Evolutionary conservation across 2,888 invertebrate genomes (phyloP), one percentile per base, ranked within the genome.

Genomic region (Xanthorhoe spadicearia): DNA sequence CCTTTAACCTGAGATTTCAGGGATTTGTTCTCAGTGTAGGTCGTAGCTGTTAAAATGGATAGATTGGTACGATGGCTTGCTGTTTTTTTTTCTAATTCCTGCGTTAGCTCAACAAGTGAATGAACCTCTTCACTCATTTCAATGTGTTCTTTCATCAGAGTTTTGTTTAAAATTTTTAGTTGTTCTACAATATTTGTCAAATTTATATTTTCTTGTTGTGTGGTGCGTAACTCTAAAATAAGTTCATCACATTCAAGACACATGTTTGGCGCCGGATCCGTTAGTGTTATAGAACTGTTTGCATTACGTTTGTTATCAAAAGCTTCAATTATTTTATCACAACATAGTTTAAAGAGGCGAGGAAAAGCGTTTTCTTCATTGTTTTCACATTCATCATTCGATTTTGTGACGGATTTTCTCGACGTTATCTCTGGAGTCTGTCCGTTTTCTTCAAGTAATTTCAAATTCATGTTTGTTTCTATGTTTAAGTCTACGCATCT

Each of bases 41-140:
- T 89, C 18, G 91, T 93, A 35, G 93, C 92, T 38, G 90, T 90
- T 70, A 92, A 79, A 35, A 90, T 92, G 2, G 88, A 89, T 5
- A 93, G 70, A 74, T 87, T 88, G 1, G 91, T 91, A 81, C 82
- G 87, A 73, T 93, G 93, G 70, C 83, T 89, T 1, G 78, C 60
- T 63, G 92, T 79, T 83, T 83, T 91, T 71, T 89, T 93, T 74
- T 91, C 87, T 64, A 93, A 80, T 61, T 91, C 89, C 49, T 78
- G 74, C 1, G 85, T 80, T 60, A 84, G 82, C 75, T 85, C 84
- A 57, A 88, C 49, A 38, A 93, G 83, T 52, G 82, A 77, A 54
- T 80, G 73, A 55, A 92, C 75, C 82, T 92, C 92, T 43, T 75
- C 74, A 32, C 82, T 82, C 32, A 83, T 74, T 69, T 83, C 80